These are phyloP conservation scores for Congeria kusceri DNA, from an alignment of 2,888 invertebrate species.

Conservation along the genomic window DNA sequence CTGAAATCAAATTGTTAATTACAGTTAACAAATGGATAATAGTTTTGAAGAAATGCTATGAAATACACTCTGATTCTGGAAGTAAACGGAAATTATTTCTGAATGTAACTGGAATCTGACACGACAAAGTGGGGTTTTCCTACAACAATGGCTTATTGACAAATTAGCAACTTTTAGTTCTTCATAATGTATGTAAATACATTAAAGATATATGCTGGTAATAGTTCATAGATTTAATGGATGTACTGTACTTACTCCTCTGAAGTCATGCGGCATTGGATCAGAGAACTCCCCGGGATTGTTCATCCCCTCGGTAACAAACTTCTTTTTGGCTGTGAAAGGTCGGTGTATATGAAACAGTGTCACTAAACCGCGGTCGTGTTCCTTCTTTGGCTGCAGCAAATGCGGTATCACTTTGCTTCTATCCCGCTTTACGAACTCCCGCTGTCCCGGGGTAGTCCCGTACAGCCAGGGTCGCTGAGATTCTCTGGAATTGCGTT, in stretches of 20 bases:
- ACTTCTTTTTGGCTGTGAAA: conserved; percentile 80
- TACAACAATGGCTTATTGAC: too few relatives aligned
- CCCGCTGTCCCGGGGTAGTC: conserved; percentile 77
- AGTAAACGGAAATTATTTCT: too few relatives aligned
- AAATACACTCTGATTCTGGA: too few relatives aligned
- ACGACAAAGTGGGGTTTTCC: too few relatives aligned
- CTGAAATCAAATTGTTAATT: conserved; percentile 71
- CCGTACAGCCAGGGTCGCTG: conserved; percentile 83
- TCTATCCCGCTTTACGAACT: conserved; percentile 63
- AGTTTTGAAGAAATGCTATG: too few relatives aligned
- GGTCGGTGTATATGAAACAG: conserved; percentile 77
- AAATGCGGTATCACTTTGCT: conserved; percentile 64
- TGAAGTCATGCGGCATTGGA: conserved; percentile 81
- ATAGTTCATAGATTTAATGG: background rate
- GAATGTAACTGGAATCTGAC: too few relatives aligned
- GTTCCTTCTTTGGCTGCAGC: conserved; percentile 53
- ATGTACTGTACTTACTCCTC: conserved; percentile 76
- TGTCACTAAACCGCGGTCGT: conserved; percentile 67
- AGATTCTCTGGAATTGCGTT: conserved; percentile 81
- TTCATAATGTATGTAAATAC: too few relatives aligned
- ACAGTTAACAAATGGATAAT: too few relatives aligned
- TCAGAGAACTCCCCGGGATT: conserved; percentile 71
- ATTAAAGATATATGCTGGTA: too few relatives aligned
- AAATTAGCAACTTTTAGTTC: too few relatives aligned
- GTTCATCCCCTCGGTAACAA: conserved; percentile 77